Conservation (phyloP, 1,140 invertebrate genomes). For the Hylaeus anthracinus region DNA sequence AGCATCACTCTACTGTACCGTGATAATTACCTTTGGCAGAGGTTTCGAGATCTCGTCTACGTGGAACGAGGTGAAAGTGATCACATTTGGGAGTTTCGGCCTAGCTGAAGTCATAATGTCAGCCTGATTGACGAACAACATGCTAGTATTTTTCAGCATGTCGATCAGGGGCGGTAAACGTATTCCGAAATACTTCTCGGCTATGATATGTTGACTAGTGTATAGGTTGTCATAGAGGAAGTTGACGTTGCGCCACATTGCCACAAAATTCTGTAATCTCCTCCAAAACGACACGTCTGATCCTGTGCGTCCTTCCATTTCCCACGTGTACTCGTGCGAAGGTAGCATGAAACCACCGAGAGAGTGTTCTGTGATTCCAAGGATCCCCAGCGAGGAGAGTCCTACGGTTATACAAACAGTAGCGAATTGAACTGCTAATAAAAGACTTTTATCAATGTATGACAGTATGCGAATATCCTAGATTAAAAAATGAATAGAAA, state of each 20-base stretch:
- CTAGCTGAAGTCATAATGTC: constrained; percentile 80
- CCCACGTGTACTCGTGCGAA: constrained; percentile 64
- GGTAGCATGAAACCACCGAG: constrained; percentile 50
- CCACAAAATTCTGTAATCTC: constrained; percentile 44
- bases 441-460: too few species aligned
- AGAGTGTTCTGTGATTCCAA: neutral
- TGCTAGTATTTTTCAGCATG: constrained; percentile 72
- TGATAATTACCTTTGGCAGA: constrained; percentile 63
- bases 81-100: constrained; percentile 81
- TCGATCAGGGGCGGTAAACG: constrained; percentile 60
- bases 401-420: constrained; percentile 24
- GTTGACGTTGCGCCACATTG: constrained; percentile 18
- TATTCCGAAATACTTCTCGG: constrained; percentile 72
- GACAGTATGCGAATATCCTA: too few species aligned
- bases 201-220: constrained; percentile 71
- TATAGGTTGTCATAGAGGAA: neutral
- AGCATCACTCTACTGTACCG: too few species aligned
- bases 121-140: constrained; percentile 83
- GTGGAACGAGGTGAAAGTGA: constrained; percentile 81
- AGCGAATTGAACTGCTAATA: too few species aligned
- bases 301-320: constrained; percentile 25
- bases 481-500: too few species aligned
- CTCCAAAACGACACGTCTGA: constrained; percentile 44
- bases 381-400: constrained; percentile 32
- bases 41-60: constrained; percentile 57